Base-by-base conservation (phyloP, 2,113 vertebrate genomes). In the Agapornis roseicollis region DNA sequence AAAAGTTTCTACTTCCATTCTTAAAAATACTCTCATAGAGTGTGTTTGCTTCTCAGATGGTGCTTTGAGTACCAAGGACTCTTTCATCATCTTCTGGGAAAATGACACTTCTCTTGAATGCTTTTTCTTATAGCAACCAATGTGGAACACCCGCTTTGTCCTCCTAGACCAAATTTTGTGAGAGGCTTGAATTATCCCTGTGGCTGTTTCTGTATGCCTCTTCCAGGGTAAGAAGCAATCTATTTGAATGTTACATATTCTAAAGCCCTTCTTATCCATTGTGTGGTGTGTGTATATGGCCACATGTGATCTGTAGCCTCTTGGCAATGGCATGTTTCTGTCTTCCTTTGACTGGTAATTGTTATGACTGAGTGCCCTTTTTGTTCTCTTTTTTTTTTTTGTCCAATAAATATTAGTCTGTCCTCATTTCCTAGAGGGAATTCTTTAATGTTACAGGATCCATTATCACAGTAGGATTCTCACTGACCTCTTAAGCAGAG, bases 111-210 rank as follows among this genome's bases (percentile, higher is more conserved):
- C 31, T 18, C 39, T 77, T 72, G 28, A 80, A n/a, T 58, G 6
- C 24, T 76, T 80, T 83, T 58, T 82, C 85, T 96, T 97, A n/a
- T 27, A 99, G 99, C 99, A 41, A 98, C 98, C 90, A 96, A 99
- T 2, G 98, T 99, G 96, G 98, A 94, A n/a, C 99, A 99, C 47
- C 97, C 97, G 0, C 72, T 93, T 7, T 99, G 99, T 82, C 98
- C 98, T 68, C 98, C 98, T 25, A 98, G 98, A 71, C 95, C 98
- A 4, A 98, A 98, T 77, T 99, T 98, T 0, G 99, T 99, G 73
- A 97, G 99, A 93, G 99, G 99, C 33, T 98, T 98, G 77, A 99
- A 99, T 97, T 98, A 99, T 69, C 98, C 99, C 1, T 99, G 99
- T 79, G 99, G 99, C 23, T 99, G 99, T 93, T 98, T 99, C 91